Conservation (phyloP, 2,797 vertebrate genomes). For the Chanos chanos region DNA sequence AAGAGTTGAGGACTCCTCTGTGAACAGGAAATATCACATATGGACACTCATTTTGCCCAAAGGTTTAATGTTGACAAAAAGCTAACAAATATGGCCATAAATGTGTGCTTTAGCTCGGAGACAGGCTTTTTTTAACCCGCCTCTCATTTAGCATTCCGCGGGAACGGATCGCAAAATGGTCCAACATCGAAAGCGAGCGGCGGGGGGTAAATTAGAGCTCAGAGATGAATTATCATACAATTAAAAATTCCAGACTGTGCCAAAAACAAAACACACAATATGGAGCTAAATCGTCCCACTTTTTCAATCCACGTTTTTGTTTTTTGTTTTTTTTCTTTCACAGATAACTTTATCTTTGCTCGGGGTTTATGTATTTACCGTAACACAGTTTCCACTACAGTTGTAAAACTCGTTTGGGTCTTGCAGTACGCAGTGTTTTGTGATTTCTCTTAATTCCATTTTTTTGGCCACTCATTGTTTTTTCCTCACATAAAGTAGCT, state of each 20-base stretch:
- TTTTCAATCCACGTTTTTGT: slow-evolving; percentile 50
- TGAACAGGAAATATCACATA: slow-evolving; percentile 59
- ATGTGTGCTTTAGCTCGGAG: slow-evolving; percentile 73
- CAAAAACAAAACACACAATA: slow-evolving; percentile 79
- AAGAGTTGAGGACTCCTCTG: slow-evolving; percentile 28
- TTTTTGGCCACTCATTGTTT: too few relatives aligned
- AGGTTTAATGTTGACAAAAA: slow-evolving; percentile 59
- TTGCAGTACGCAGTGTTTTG: too few relatives aligned
- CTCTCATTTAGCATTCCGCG: slow-evolving; percentile 88
- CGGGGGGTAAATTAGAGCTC: slow-evolving; percentile 94
- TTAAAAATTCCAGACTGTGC: slow-evolving; percentile 86
- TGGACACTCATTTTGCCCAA: slow-evolving; percentile 59
- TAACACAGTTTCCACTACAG: too few relatives aligned
- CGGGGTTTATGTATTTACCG: slow-evolving; percentile 25
- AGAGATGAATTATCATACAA: slow-evolving; percentile 90
- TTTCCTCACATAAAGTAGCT: too few relatives aligned
- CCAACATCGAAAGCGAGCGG: slow-evolving; percentile 74
- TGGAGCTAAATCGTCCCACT: slow-evolving; percentile 65
- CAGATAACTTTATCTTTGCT: slow-evolving; percentile 28
- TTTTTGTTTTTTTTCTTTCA: slow-evolving; percentile 28
- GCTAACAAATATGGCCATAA: slow-evolving; percentile 63
- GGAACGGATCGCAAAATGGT: slow-evolving; percentile 80
- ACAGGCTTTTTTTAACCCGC: slow-evolving; percentile 67
- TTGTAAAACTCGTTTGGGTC: too few relatives aligned
- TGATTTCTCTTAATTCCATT: too few relatives aligned